These are phyloP conservation scores for Saturnia pavonia DNA, from an alignment of 2,888 invertebrate genomes.

Conservation along the genomic window DNA sequence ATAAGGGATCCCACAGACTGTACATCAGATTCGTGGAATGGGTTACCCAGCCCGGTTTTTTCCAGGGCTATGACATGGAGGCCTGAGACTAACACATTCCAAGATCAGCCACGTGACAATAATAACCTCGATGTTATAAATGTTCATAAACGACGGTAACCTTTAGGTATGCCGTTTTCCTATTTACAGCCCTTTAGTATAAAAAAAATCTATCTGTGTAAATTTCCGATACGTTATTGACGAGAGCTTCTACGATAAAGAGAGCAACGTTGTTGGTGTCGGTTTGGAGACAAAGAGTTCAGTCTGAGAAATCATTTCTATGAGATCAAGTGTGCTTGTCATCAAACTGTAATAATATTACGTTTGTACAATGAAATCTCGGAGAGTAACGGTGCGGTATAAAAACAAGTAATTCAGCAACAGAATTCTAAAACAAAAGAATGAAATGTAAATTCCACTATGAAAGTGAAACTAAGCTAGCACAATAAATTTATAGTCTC, in stretches of 20 bases:
- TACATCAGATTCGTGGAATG: too few relatives aligned
- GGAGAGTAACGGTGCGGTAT: neutral
- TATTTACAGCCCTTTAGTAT: too few relatives aligned
- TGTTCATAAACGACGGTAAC: too few relatives aligned
- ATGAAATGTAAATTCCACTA: neutral
- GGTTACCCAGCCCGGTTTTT: too few relatives aligned
- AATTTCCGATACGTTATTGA: neutral
- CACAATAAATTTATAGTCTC: neutral
- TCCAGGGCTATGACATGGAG: too few relatives aligned
- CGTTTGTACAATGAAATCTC: neutral
- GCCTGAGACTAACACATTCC: too few relatives aligned
- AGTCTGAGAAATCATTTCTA: neutral
- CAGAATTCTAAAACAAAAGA: neutral
- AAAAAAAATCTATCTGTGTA: too few relatives aligned
- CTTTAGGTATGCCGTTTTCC: too few relatives aligned
- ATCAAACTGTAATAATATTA: neutral
- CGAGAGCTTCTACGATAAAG: neutral
- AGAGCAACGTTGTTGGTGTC: neutral
- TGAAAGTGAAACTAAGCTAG: neutral
- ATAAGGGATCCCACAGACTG: too few relatives aligned
- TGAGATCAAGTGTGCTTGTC: neutral
- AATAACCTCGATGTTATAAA: too few relatives aligned
- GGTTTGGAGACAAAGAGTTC: neutral
- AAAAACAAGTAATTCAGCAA: too few relatives aligned
- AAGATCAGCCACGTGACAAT: too few relatives aligned